Conservation (phyloP, 1,140 invertebrate species). For the Ladona fulva region DNA sequence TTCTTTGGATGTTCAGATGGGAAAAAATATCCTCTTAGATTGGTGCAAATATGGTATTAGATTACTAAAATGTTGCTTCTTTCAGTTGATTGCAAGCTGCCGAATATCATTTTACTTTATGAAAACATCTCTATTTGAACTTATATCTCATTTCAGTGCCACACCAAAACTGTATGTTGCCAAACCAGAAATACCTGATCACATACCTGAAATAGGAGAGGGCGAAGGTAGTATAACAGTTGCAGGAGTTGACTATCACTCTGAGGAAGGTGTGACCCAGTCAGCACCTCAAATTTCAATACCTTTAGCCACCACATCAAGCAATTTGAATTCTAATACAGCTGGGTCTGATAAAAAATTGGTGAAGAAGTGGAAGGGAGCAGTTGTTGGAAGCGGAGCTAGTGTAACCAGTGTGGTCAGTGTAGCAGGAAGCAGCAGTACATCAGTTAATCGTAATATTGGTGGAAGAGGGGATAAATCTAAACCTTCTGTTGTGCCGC, state of each 20-base stretch:
- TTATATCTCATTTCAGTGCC: constrained; percentile 25
- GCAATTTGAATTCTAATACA: neutral
- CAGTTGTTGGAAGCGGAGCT: constrained; percentile 30
- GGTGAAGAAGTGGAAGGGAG: constrained; percentile 24
- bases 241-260: neutral
- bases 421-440: neutral
- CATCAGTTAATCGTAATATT: neutral
- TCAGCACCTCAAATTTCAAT: neutral
- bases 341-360: constrained; percentile 23
- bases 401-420: constrained; percentile 12
- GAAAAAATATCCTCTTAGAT: too few relatives aligned
- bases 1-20: too few relatives aligned
- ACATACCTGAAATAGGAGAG: neutral
- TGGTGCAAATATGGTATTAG: too few relatives aligned
- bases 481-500: constrained; percentile 42
- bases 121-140: neutral
- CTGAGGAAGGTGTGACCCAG: neutral
- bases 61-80: too few relatives aligned
- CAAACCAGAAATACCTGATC: constrained; percentile 20
- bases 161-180: constrained; percentile 31
- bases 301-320: neutral
- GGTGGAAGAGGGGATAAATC: constrained; percentile 23
- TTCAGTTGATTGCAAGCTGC: too few relatives aligned
- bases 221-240: neutral
- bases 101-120: too few relatives aligned